These are phyloP conservation scores for Anguilla marmorata DNA, from an alignment of 2,797 vertebrate species.

Conservation along the genomic window DNA sequence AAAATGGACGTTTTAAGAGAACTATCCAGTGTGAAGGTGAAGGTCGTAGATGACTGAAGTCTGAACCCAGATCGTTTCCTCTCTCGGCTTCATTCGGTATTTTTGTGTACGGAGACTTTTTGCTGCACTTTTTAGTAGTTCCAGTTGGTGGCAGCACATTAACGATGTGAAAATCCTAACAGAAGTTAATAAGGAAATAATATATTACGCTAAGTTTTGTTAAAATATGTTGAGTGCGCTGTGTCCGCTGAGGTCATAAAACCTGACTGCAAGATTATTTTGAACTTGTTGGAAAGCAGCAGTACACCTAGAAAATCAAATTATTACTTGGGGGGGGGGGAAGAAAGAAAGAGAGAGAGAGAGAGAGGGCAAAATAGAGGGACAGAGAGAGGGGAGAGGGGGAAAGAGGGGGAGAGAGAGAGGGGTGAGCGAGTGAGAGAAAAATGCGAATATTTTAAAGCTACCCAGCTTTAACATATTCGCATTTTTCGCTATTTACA, in stretches of 20 bases:
- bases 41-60: background rate
- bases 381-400: too few species aligned
- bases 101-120: background rate
- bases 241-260: too few species aligned
- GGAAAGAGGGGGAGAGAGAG: too few species aligned
- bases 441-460: too few species aligned
- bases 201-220: background rate
- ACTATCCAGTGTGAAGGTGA: background rate
- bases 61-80: background rate
- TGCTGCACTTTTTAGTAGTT: background rate
- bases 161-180: background rate
- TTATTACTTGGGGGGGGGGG: too few species aligned
- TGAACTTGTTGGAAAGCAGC: background rate
- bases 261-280: background rate
- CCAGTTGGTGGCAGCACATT: slow-evolving; percentile 1
- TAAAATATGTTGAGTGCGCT: background rate
- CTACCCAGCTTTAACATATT: too few species aligned
- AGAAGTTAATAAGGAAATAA: too few species aligned
- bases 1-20: background rate
- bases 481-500: too few species aligned
- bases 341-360: too few species aligned
- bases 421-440: too few species aligned
- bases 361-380: too few species aligned
- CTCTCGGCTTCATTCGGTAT: background rate
- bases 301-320: background rate